Evolutionary conservation across 1,140 invertebrate genomes (phyloP), one percentile per base, ranked within the genome.

Genomic region (Brevipalpus yothersi): DNA sequence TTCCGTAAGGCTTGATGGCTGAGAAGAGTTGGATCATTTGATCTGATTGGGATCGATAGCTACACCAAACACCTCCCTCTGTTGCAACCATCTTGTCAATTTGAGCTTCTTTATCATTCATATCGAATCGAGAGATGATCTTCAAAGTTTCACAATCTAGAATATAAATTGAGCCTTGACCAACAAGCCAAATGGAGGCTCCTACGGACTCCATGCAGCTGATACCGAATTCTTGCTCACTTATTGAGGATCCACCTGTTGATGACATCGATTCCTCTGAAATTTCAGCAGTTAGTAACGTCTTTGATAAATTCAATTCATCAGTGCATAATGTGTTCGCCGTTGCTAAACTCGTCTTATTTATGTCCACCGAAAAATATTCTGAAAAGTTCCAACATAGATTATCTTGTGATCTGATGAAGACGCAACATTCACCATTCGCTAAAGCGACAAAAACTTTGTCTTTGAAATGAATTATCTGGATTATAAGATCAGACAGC

Each of bases 11-110:
- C 68, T 92, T 83, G 13, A 58, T 40, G 43, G 93, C 89, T 72
- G 95, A 89, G 72, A 93, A 98, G 17, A 99, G 75, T 60, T 93
- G 77, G 49, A 99, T 72, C 0, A 93, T 95, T n/a, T n/a, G n/a
- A n/a, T n/a, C n/a, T n/a, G n/a, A n/a, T n/a, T n/a, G n/a, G n/a
- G n/a, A n/a, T n/a, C n/a, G n/a, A n/a, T n/a, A n/a, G n/a, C n/a
- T n/a, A n/a, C n/a, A n/a, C n/a, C n/a, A n/a, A n/a, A n/a, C 94
- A 13, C 94, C 94, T 68, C 95, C 88, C 1, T 90, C 91, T n/a
- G 89, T 77, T 79, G 87, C 92, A 2, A 87, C 86, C 78, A 98
- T 81, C 71, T 95, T 89, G 31, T 92, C 75, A 5, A 98, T 78
- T 68, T 77, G 77, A 68, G 88, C 94, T 71, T 99, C 94, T 71